These are phyloP conservation scores for Cheilosia impressa DNA, from an alignment of 2,888 invertebrate genomes.

Conservation along the genomic window DNA sequence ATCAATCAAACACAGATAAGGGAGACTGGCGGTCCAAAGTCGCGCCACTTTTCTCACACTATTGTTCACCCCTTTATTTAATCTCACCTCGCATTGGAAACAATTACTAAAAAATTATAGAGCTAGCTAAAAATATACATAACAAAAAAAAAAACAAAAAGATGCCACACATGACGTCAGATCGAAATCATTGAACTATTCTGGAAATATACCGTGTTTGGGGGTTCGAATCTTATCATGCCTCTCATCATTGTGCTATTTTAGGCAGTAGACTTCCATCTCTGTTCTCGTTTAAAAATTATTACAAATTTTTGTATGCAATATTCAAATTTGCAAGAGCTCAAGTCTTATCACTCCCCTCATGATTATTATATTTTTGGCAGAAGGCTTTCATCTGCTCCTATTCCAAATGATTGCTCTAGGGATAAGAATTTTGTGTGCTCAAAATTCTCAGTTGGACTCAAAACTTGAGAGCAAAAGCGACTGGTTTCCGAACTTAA, in stretches of 20 bases:
- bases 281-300: neutral
- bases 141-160: neutral
- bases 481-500: neutral
- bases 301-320: constrained; percentile 4
- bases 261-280: neutral
- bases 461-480: constrained; percentile 1
- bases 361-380: neutral
- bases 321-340: constrained; percentile 5
- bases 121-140: neutral
- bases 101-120: neutral
- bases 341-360: constrained; percentile 7
- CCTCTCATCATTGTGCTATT: neutral
- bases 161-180: constrained; percentile 1
- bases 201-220: neutral
- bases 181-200: constrained; percentile 22
- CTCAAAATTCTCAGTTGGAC: constrained; percentile 20
- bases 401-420: neutral
- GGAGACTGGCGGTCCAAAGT: constrained; percentile 35
- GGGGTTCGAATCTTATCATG: constrained; percentile 1
- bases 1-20: constrained; percentile 45
- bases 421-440: neutral
- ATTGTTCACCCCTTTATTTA: neutral
- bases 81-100: neutral
- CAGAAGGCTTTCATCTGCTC: neutral
- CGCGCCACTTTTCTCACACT: constrained; percentile 15